Evolutionary conservation across 2,113 vertebrate genomes (phyloP), one percentile per base, ranked within the genome.

Genomic region (Triplophysa siluroides): DNA sequence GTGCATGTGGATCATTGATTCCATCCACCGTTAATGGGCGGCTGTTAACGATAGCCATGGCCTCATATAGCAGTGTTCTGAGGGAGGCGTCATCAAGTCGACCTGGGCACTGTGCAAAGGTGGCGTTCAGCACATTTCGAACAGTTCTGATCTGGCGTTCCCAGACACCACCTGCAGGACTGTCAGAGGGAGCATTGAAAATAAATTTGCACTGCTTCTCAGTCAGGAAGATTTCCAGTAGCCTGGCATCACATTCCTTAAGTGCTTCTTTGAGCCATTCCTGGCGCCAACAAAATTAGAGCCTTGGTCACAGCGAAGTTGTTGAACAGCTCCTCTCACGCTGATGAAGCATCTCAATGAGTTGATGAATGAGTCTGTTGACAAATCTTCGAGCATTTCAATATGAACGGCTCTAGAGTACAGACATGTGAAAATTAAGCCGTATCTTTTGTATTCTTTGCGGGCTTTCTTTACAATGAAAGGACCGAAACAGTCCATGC

Each of bases 381-480:
- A 24, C 43, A 70, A 16, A 29, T 70, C 68, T 70, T 70, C 43
- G 19, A 50, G 38, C 68, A 70, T 75, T 33, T 65, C 63, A 10
- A 38, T 19, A 38, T 65, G 29, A 65, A 65, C 63, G 8, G 63
- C 63, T 4, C 72, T 7, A 58, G 54, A 62, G 3, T 54, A 61
- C 11, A 62, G 38, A 21, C 54, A 75, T 19, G 54, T 75, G 72
- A 75, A 75, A 14, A 75, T 75, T 6, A 62, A 26, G 16, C 72
- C 72, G 10, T 75, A 75, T n/a, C 56, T 75, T 18, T 75, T 75
- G 11, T 21, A 29, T 18, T 75, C 72, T n/a, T 75, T 62, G 16
- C 38, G 54, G 13, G 12, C 72, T 43, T 26, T 14, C 26, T 75
- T 75, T 14, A 33, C 29, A 16, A 75, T 8, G 12, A 75, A 75